Conservation (phyloP, 2,797 vertebrate species). For the Balearica regulorum region DNA sequence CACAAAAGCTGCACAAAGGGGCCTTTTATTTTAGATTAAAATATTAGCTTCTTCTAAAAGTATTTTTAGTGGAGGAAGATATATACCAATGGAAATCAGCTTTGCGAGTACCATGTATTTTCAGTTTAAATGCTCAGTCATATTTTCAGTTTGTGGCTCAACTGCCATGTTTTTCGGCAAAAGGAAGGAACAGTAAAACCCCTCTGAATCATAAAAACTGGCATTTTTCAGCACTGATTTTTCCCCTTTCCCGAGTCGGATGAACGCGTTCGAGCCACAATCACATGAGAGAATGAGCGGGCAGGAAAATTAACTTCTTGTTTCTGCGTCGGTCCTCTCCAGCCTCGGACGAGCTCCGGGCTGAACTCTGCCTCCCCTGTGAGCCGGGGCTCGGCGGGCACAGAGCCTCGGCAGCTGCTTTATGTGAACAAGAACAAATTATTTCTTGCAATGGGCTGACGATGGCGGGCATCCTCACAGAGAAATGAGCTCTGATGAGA, state of each 20-base stretch:
- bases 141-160: not conserved
- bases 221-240: not conserved
- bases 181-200: not conserved
- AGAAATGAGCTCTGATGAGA: not conserved
- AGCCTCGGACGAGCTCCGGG: fast-evolving
- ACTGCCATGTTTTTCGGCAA: fast-evolving
- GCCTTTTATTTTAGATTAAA: not conserved
- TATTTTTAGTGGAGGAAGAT: not conserved
- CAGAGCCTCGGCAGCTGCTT: not conserved
- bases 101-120: fast-evolving
- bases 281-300: not conserved
- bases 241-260: not conserved
- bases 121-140: fast-evolving
- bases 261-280: not conserved
- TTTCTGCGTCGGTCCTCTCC: not conserved
- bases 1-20: not conserved
- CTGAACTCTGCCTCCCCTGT: not conserved
- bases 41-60: not conserved
- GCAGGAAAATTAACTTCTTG: not conserved
- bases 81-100: fast-evolving
- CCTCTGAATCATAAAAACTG: not conserved
- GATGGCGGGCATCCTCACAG: fast-evolving
- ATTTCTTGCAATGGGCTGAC: not conserved
- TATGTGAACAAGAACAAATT: not conserved
- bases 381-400: not conserved